Conservation (phyloP, 2,888 invertebrate species). For the Embidobia sp. region DNA sequence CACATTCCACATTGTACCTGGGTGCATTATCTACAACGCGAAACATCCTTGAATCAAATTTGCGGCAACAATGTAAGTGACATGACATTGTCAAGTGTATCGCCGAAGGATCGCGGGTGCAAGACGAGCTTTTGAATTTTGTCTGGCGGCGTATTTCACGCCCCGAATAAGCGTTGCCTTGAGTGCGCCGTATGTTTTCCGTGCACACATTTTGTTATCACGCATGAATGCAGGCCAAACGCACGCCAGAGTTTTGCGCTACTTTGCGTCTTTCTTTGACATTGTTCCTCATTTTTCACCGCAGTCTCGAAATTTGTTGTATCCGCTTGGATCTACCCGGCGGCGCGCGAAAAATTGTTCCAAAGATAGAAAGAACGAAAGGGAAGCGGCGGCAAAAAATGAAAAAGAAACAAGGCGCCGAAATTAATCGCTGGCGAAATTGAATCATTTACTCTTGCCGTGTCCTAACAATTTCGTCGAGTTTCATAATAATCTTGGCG, state of each 20-base stretch:
- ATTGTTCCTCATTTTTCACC: conserved; percentile 12
- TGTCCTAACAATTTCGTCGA: conserved; percentile 50
- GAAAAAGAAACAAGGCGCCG: conserved; percentile 12
- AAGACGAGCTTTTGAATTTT: conserved; percentile 24
- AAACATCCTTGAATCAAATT: conserved; percentile 47
- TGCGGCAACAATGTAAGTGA: conserved; percentile 34
- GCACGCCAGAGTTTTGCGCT: background rate
- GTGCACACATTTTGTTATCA: conserved; percentile 1
- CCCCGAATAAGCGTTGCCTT: too few species aligned
- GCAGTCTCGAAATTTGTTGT: background rate
- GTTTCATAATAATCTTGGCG: conserved; percentile 34
- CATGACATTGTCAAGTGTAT: conserved; percentile 26
- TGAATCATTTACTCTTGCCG: conserved; percentile 50
- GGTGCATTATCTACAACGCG: conserved; percentile 31
- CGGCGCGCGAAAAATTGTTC: conserved; percentile 19
- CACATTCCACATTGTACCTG: conserved; percentile 26
- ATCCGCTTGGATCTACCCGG: background rate
- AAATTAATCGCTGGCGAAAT: conserved; percentile 49
- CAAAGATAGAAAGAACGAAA: too few species aligned
- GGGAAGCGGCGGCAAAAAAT: too few species aligned
- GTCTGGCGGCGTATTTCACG: conserved; percentile 7
- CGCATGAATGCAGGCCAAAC: conserved; percentile 9
- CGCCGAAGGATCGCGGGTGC: conserved; percentile 3
- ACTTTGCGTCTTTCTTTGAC: conserved; percentile 24
- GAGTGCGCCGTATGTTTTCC: conserved; percentile 16